Evolutionary conservation across 1,140 invertebrate genomes (phyloP).

Genomic region (Trichogramma pretiosum): DNA sequence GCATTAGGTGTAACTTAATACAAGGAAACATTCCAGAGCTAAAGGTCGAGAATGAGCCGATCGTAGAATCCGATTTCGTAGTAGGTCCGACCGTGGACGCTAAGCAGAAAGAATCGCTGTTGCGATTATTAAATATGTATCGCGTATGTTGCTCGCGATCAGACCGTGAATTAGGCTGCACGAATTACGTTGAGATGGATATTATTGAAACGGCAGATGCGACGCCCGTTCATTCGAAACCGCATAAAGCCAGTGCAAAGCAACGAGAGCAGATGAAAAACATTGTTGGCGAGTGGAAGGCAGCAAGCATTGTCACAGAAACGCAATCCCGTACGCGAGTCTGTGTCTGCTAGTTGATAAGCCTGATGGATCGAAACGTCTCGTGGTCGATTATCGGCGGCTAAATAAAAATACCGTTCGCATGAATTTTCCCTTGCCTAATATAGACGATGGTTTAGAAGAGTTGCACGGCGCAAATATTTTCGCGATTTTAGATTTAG

Average conservation of each 20-base stretch:
- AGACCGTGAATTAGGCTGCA: background rate
- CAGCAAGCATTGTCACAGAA: background rate
- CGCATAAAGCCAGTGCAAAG: no score
- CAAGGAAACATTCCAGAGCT: background rate
- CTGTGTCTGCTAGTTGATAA: slow-evolving; percentile 26
- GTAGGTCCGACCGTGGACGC: background rate
- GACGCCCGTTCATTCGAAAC: background rate
- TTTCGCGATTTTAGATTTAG: slow-evolving; percentile 1
- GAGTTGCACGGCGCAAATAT: background rate
- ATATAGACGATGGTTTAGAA: slow-evolving; percentile 7
- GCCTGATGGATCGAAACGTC: slow-evolving; percentile 14
- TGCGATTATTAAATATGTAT: background rate
- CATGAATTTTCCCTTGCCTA: slow-evolving; percentile 5
- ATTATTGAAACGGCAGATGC: background rate
- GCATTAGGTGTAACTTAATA: no score
- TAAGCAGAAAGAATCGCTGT: background rate
- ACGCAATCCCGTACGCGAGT: slow-evolving; percentile 16
- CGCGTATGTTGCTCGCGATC: background rate
- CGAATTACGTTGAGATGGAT: background rate
- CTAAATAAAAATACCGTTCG: slow-evolving; percentile 25
- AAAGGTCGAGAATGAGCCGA: background rate
- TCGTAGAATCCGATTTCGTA: background rate
- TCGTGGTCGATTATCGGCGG: slow-evolving; percentile 27
- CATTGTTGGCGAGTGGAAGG: slow-evolving; percentile 7
- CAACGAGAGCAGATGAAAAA: background rate